These are phyloP conservation scores for Pampusana beccarii DNA, from an alignment of 2,113 vertebrate genomes.

Conservation along the genomic window DNA sequence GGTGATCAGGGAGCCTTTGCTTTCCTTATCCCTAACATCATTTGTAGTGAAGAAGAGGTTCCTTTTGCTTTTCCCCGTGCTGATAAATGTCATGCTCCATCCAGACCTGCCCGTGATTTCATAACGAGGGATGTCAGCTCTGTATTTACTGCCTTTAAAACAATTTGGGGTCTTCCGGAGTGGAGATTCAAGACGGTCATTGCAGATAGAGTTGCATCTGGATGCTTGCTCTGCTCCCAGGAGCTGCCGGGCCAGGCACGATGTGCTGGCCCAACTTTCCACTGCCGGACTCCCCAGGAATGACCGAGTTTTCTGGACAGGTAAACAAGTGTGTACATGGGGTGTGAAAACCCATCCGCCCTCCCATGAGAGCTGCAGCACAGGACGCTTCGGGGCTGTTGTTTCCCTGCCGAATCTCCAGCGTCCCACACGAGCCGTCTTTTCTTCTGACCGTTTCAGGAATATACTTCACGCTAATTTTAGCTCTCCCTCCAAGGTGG, in stretches of 20 bases:
- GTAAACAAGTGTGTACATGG: background rate
- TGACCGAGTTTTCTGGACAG: background rate
- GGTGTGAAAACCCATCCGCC: background rate
- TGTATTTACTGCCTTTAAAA: background rate
- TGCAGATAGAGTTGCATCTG: background rate
- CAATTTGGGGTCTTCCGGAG: background rate
- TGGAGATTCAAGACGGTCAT: background rate
- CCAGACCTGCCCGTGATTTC: background rate
- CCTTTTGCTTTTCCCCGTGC: background rate
- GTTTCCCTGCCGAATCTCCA: background rate
- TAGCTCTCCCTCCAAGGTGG: constrained; percentile 55
- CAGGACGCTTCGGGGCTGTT: background rate
- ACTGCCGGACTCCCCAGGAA: background rate
- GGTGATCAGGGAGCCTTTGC: background rate
- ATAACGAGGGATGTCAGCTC: background rate
- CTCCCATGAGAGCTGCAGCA: background rate
- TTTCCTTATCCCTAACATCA: background rate
- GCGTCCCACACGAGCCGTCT: constrained; percentile 10
- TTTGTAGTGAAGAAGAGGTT: background rate
- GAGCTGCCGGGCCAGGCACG: background rate
- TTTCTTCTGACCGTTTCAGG: background rate
- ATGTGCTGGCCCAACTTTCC: background rate
- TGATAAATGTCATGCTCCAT: accelerated
- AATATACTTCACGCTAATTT: constrained; percentile 58
- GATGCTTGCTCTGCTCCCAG: background rate